Evolutionary conservation across 2,797 vertebrate genomes (phyloP), one percentile per base, ranked within the genome.

Genomic region (Coccyzus lansbergi): DNA sequence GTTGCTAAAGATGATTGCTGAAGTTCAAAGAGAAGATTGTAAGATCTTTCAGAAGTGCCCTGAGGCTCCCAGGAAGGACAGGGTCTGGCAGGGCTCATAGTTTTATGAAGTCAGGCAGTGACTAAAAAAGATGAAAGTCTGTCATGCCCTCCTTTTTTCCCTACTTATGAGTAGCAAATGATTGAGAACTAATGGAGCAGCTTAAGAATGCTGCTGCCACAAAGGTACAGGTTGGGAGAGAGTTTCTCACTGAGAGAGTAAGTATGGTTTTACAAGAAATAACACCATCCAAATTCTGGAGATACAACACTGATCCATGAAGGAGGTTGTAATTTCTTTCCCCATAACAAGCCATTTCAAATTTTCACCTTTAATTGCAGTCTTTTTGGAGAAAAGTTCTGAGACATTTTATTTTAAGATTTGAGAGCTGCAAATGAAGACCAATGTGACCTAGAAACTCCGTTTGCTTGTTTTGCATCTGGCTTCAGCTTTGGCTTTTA

Each of bases 21-120:
- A 81, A 83, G 81, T 92, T 95, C 42, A 82, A 90, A 95, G 81
- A 77, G 58, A 83, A 10, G 59, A 74, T 15, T 69, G 46, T 60
- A 28, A 92, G 69, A n/a, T n/a, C 67, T 69, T 85, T 83, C 69
- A 91, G 77, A 49, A 86, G 53, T 56, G 33, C 71, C 64, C 74
- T 40, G 34, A 83, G 67, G 59, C 56, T 85, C 48, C 38, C 74
- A 84, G 75, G 40, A 84, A 80, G 63, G 74, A n/a, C 52, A 89
- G 88, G 10, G 46, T 70, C 84, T 82, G 64, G 69, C 63, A 92
- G 71, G 65, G 11, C 72, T 85, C 26, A 48, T 6, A 67, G 56
- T 44, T 76, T 62, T 53, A 69, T 82, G 63, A 82, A 91, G 69
- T 48, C 53, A 86, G 55, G 42, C 22, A 82, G 34, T 12, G 51